These are phyloP conservation scores for Medauroidea extradentata DNA, from an alignment of 1,140 invertebrate species.

Conservation along the genomic window DNA sequence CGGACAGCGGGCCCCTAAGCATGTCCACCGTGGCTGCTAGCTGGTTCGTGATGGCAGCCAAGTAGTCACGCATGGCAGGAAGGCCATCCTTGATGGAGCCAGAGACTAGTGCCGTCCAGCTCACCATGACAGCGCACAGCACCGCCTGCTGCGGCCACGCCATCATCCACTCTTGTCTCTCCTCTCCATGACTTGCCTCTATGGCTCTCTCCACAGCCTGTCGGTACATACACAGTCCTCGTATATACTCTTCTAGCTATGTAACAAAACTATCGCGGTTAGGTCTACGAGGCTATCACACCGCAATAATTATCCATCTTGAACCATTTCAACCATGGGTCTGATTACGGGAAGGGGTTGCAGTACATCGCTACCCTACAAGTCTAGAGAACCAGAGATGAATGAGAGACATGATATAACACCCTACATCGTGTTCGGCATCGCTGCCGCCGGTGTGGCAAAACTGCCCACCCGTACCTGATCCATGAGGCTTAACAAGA, in stretches of 20 bases:
- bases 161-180: conserved; percentile 75
- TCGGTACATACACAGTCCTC: background rate
- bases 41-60: conserved; percentile 54
- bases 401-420: too few species aligned
- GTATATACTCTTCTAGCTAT: background rate
- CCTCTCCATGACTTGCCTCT: conserved; percentile 59
- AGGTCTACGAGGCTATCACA: too few species aligned
- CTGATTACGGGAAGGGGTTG: too few species aligned
- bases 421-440: too few species aligned
- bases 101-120: conserved; percentile 86
- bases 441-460: too few species aligned
- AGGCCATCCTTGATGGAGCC: conserved; percentile 58
- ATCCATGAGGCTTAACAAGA: too few species aligned
- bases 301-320: too few species aligned
- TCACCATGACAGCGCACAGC: conserved; percentile 80
- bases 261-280: too few species aligned
- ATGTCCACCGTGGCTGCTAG: conserved; percentile 85
- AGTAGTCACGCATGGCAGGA: conserved; percentile 49
- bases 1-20: conserved; percentile 78
- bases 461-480: too few species aligned
- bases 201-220: conserved; percentile 51
- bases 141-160: conserved; percentile 86
- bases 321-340: too few species aligned
- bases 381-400: too few species aligned
- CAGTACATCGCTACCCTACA: too few species aligned